A percentile compares a stretch with the other conserved stretches of the same genome.
Conservation (phyloP, 2,113 vertebrate genomes). For the Nicator chloris region DNA sequence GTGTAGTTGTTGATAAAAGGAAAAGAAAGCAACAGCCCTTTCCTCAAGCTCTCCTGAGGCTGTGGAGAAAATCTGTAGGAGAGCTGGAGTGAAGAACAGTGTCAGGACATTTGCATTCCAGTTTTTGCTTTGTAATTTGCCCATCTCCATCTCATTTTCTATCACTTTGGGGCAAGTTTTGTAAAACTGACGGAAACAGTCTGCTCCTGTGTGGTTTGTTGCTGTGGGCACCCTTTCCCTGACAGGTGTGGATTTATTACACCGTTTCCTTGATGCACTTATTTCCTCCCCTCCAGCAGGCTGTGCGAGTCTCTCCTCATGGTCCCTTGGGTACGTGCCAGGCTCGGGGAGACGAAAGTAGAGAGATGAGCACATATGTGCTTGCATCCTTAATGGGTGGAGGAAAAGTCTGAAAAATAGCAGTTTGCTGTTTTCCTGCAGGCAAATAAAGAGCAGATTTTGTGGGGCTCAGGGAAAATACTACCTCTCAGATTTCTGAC, state of each 20-base stretch:
- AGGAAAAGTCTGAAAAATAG: not conserved
- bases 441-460: not conserved
- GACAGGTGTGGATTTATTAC: constrained; percentile 24
- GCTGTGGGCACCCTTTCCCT: constrained; percentile 1
- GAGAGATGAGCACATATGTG: not conserved
- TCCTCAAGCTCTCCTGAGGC: not conserved
- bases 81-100: not conserved
- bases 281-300: not conserved
- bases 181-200: not conserved
- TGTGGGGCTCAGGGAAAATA: not conserved
- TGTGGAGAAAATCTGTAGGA: not conserved
- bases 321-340: not conserved
- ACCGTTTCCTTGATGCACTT: not conserved
- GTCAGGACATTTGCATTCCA: not conserved
- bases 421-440: not conserved
- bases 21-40: not conserved
- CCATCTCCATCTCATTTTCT: not conserved
- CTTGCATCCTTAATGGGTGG: not conserved
- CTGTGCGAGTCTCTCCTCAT: not conserved
- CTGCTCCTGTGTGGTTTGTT: not conserved
- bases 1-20: not conserved
- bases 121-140: not conserved
- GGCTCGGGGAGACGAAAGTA: not conserved
- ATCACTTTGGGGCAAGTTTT: not conserved
- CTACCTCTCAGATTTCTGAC: not conserved